These are phyloP conservation scores for Lanius collurio DNA, from an alignment of 2,113 vertebrate species.

Conservation along the genomic window DNA sequence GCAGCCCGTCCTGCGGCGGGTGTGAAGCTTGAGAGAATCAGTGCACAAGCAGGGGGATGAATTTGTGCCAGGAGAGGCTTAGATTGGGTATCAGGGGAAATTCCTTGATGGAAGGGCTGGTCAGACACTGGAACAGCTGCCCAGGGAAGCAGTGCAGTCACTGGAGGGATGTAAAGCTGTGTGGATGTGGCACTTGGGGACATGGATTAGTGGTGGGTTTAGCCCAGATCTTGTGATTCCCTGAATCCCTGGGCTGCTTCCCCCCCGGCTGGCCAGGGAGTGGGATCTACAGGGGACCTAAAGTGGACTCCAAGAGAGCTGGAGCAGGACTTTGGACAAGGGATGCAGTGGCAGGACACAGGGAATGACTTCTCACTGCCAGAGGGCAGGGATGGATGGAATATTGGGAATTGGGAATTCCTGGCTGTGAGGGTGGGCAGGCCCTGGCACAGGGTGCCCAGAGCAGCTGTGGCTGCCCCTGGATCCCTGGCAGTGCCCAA, in stretches of 20 bases:
- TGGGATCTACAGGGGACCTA: neutral
- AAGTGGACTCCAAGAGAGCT: neutral
- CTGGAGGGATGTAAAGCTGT: no score
- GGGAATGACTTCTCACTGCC: neutral
- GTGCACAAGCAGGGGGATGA: neutral
- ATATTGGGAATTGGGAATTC: neutral
- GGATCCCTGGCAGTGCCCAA: neutral
- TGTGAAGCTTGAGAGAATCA: fast-evolving
- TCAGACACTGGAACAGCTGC: neutral
- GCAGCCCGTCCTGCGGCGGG: fast-evolving
- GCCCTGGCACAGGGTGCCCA: neutral
- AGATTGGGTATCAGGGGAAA: neutral
- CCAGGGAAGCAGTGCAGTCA: neutral
- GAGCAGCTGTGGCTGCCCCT: neutral
- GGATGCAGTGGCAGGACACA: fast-evolving
- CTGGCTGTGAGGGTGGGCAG: fast-evolving
- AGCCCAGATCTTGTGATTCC: neutral
- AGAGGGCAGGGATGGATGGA: neutral
- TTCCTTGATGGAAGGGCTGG: neutral
- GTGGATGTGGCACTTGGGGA: neutral
- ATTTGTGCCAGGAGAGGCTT: neutral
- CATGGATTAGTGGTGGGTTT: neutral
- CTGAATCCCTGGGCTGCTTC: neutral
- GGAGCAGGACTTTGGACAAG: neutral
- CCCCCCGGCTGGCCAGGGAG: neutral